Base-by-base conservation (phyloP, 1,140 invertebrate species). In the Holotrichia oblita region DNA sequence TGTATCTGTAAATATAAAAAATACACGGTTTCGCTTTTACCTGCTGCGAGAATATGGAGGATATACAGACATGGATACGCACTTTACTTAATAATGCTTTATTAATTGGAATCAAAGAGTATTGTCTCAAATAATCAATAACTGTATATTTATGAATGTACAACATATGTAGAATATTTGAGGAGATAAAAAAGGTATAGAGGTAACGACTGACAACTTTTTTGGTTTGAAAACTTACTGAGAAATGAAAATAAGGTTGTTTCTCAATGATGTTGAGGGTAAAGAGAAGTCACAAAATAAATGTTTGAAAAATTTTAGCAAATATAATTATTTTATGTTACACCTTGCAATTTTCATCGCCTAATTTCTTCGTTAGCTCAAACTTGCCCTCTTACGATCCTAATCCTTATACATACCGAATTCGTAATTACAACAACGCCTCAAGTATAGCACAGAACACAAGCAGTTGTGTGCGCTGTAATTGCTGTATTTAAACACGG, bases 1-100 rank as follows among this genome's bases (percentile, higher is more conserved):
- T 17, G 48, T 55, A 55, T n/a, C 17, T 17, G 48, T 55, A 55
- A 6, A 55, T 17, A 17, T 14, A 55, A 55, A 55, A 55, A 17
- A 55, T 55, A 55, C 48, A 55, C 14, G 48, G n/a, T 55, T 55
- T 55, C n/a, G 48, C 48, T 55, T 55, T 55, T 55, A 55, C 17
- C 48, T 17, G 12, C 17, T 55, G 14, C 12, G 14, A n/a, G 48
- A 14, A 17, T 55, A 17, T 14, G n/a, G 48, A 17, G 44, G 17
- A 55, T 55, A 17, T 6, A 55, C n/a, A 2, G 48, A 55, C 48
- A 55, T n/a, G 48, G 48, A 17, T 55, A 55, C 48, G 48, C 48
- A 55, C 48, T 55, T 17, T 55, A 17, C 48, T 6, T 55, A 14
- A 55, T n/a, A 55, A 17, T 55, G 14, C 2, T 55, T 17, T n/a